Evolutionary conservation across 1,140 invertebrate species (phyloP), one percentile per base, ranked within the genome.

Genomic region (Trachymyrmex septentrionalis): DNA sequence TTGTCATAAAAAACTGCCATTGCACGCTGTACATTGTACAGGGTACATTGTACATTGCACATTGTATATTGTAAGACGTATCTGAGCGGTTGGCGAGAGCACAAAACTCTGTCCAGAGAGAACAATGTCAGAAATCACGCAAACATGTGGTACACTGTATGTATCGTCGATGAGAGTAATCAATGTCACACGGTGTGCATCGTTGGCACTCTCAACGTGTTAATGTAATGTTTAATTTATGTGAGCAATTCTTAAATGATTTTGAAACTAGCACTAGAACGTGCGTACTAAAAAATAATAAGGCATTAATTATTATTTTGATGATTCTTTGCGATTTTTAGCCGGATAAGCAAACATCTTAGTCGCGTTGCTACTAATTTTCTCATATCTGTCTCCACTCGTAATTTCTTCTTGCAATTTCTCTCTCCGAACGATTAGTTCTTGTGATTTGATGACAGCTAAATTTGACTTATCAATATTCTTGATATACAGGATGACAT

Each of bases 361-460:
- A 75, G 48, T 85, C 53, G 81, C 64, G 34, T 87, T 82, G 86
- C 84, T 85, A 84, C 88, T 91, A 86, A 86, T 91, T 89, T 92
- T 88, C 91, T 92, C 88, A 93, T 93, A 95, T 95, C 94, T 95
- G 94, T 93, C 92, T 78, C 90, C 91, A 93, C 92, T 94, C 93
- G 94, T 93, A 92, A 94, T 92, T 92, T 91, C 90, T 91, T 88
- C 92, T 84, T 72, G 19, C 66, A 72, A 34, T 34, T 34, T 34
- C 34, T 34, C 34, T 34, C 34, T 73, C 64, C 55, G 67, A 59
- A 0, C 5, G 73, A 53, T 7, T 34, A 50, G 6, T 50, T 66
- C 16, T 55, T 19, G 1, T 4, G 5, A 0, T 24, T 48, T 48
- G 7, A 63, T 27, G 48, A 50, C 24, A 64, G 19, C 12, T 5